phyloP scores from a whole-genome alignment of 1,140 invertebrate genomes.

The Cydia pomonella region DNA sequence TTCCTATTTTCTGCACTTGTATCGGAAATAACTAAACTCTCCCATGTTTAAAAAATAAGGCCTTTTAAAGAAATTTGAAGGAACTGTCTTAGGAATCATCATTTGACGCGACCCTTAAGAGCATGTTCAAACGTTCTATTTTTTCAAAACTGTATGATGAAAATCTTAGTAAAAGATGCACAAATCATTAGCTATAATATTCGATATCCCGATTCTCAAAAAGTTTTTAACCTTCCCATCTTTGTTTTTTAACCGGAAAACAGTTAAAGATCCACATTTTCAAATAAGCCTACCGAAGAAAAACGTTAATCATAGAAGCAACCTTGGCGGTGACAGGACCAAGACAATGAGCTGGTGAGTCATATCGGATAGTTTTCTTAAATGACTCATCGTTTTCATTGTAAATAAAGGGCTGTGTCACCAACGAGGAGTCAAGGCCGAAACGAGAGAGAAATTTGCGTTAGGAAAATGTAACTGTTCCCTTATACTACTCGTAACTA shows the following conservation, averaged over 20 bases:
- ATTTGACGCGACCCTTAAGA: too few relatives aligned
- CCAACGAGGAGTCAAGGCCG: background rate
- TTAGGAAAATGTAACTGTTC: background rate
- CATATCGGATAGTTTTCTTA: background rate
- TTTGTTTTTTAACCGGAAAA: background rate
- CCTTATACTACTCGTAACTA: background rate
- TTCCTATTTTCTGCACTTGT: too few relatives aligned
- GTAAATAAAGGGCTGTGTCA: slow-evolving; percentile 12
- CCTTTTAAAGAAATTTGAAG: too few relatives aligned
- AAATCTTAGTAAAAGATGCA: too few relatives aligned
- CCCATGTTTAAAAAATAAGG: too few relatives aligned
- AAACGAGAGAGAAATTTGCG: background rate
- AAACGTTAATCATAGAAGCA: background rate
- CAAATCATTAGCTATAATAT: too few relatives aligned
- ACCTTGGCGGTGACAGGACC: slow-evolving; percentile 1
- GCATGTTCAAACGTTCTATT: too few relatives aligned
- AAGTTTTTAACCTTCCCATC: too few relatives aligned
- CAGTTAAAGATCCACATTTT: background rate
- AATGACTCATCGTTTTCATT: slow-evolving; percentile 19
- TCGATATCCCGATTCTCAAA: too few relatives aligned
- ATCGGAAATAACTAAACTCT: too few relatives aligned
- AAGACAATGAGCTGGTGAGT: background rate
- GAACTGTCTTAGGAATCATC: too few relatives aligned
- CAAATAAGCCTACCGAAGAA: background rate
- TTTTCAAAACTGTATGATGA: too few relatives aligned